Evolutionary conservation across 2,888 invertebrate genomes (phyloP), one percentile per base, ranked within the genome.

Genomic region (Drosophila birchii): DNA sequence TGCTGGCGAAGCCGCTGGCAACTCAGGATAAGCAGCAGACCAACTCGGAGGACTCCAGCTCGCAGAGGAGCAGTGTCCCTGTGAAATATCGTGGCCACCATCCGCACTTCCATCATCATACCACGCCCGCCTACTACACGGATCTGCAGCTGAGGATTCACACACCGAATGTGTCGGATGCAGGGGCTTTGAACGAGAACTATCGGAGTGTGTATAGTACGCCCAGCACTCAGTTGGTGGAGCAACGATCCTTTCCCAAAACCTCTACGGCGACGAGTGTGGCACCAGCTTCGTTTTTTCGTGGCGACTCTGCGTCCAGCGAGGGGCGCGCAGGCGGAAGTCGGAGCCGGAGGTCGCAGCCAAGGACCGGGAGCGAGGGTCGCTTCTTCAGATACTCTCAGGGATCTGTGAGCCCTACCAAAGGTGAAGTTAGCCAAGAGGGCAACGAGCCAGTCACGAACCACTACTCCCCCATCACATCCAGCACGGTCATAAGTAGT

Each of bases 131-230:
- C 43, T 92, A 92, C 71, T 92, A 92, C 60, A 92, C 92, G 75
- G 92, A 92, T 80, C 84, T 89, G 11, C 90, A 92, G 70, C 74
- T 92, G 60, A 88, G 88, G 51, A 92, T 92, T 32, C 92, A 92
- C 66, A 92, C 91, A 36, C 91, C 92, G 29, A 88, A 86, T 66
- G 88, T 83, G 6, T 81, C 85, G 20, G 89, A 91, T 78, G 85
- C 75, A 54, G 84, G 86, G 4, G 88, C 91, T 5, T 68, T 92
- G 43, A 92, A 92, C 81, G 92, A 92, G 69, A 91, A 92, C 57
- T 92, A 92, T 81, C 89, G 88, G 55, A 92, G 92, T 79, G 92
- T 92, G 12, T 92, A 92, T 61, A 85, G 78, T 11, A 91, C 92
- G n/a, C 90, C 92, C 56, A 83, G 83, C 41, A 91, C 92, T 9